phyloP scores from a whole-genome alignment of 2,797 vertebrate genomes.

The Prunella strophiata region DNA sequence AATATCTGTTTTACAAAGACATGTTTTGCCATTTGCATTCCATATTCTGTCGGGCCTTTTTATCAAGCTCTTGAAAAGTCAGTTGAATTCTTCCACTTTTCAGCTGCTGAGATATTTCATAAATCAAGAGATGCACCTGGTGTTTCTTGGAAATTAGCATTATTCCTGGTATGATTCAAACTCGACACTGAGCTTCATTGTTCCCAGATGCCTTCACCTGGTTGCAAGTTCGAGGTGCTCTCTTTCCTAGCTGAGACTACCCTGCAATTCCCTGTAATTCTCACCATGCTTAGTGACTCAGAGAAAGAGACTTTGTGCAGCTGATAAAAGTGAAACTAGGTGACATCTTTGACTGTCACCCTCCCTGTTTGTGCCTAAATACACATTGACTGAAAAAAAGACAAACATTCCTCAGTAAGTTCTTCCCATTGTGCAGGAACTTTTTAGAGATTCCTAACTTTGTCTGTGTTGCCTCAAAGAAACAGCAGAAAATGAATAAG shows the following conservation, averaged over 20 bases:
- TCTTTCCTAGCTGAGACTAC: not conserved
- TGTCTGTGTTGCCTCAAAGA: not conserved
- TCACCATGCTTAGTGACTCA: not conserved
- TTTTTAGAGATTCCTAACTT: not conserved
- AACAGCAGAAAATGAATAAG: not conserved
- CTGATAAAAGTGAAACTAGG: not conserved
- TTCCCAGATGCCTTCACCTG: not conserved
- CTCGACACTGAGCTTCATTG: not conserved
- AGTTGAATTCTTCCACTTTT: not conserved
- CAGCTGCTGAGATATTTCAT: not conserved
- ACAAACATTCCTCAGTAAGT: fast-evolving
- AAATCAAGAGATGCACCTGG: not conserved
- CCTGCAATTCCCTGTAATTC: not conserved
- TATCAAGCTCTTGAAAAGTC: not conserved
- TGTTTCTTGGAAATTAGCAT: not conserved
- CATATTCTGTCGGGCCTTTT: not conserved
- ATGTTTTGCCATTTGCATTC: not conserved
- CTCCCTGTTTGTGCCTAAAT: not conserved
- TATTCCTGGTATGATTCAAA: not conserved
- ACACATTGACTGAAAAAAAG: not conserved
- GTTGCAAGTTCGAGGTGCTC: not conserved
- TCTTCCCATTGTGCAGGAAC: not conserved
- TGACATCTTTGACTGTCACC: not conserved
- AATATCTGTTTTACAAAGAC: not conserved
- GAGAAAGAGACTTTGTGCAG: not conserved